Percentiles rank a stretch among this genome's conserved stretches.
These are phyloP conservation scores for Marasmarcha lunaedactyla DNA, from an alignment of 2,888 invertebrate species.

Conservation along the genomic window DNA sequence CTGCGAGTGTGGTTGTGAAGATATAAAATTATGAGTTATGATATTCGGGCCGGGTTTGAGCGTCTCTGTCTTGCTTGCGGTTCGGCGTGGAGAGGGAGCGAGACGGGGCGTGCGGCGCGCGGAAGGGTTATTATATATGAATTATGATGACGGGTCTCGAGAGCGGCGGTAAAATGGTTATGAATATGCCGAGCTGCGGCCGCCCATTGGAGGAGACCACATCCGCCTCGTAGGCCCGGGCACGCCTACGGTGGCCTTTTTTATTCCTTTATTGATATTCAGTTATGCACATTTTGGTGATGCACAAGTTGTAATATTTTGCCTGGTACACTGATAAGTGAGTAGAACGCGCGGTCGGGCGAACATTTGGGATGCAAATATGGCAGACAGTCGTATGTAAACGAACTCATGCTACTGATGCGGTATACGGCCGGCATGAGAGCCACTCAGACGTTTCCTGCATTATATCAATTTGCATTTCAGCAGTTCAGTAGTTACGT, in stretches of 20 bases:
- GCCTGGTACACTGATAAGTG: constrained; percentile 57
- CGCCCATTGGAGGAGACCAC: constrained; percentile 65
- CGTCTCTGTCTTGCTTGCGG: constrained; percentile 47
- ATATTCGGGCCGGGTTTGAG: constrained; percentile 39
- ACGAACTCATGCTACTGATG: constrained; percentile 67
- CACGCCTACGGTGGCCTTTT: constrained; percentile 64
- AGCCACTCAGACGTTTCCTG: constrained; percentile 70
- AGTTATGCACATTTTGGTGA: constrained; percentile 65
- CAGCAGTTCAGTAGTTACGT: constrained; percentile 32
- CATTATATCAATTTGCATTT: constrained; percentile 70
- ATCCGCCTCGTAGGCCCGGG: constrained; percentile 61
- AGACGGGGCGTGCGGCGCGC: constrained; percentile 44
- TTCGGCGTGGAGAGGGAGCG: constrained; percentile 23
- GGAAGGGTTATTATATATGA: constrained; percentile 72
- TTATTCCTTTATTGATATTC: constrained; percentile 68
- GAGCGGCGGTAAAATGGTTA: constrained; percentile 69
- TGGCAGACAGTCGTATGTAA: constrained; percentile 65
- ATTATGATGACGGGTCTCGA: constrained; percentile 66
- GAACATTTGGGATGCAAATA: constrained; percentile 69
- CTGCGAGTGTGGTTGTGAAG: constrained; percentile 28
- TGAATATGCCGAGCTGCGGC: constrained; percentile 64
- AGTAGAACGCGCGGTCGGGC: constrained; percentile 48
- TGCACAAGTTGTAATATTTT: constrained; percentile 68
- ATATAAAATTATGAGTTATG: constrained; percentile 68
- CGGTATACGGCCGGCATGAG: constrained; percentile 62